Conservation (phyloP, 2,797 vertebrate species). For the Gallinago nigripennis region DNA sequence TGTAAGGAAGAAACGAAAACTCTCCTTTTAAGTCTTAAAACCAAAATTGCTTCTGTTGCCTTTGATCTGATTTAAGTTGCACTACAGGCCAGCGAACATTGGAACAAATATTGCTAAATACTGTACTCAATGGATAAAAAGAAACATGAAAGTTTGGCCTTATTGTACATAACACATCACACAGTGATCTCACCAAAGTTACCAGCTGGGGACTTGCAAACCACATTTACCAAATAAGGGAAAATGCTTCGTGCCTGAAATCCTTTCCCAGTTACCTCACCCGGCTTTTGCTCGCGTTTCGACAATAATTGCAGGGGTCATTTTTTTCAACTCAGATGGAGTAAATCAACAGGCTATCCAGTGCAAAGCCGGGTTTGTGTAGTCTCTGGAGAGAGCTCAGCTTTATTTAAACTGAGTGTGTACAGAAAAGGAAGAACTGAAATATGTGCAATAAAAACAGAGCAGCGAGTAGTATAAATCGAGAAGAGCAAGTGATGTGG, state of each 20-base stretch:
- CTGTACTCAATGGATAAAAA: slow-evolving; percentile 45
- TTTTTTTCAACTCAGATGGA: slow-evolving; percentile 64
- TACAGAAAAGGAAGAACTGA: slow-evolving; percentile 51
- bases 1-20: neutral
- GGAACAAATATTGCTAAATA: slow-evolving; percentile 64
- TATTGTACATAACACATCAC: slow-evolving; percentile 67
- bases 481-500: neutral
- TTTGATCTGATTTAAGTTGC: slow-evolving; percentile 52
- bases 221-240: slow-evolving; percentile 87
- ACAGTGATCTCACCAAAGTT: slow-evolving; percentile 76
- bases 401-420: slow-evolving; percentile 54
- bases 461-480: neutral
- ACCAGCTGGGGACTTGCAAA: slow-evolving; percentile 79
- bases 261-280: slow-evolving; percentile 84
- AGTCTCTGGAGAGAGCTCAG: slow-evolving; percentile 44
- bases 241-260: slow-evolving; percentile 76
- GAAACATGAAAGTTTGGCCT: slow-evolving; percentile 67
- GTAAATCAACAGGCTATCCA: slow-evolving; percentile 71
- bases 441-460: slow-evolving; percentile 50
- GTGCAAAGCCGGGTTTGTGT: slow-evolving; percentile 25
- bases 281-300: slow-evolving; percentile 71
- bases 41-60: slow-evolving; percentile 29
- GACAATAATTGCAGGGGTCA: slow-evolving; percentile 72
- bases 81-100: slow-evolving; percentile 49
- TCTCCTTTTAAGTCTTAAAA: slow-evolving; percentile 35